phyloP scores from a whole-genome alignment of 2,888 invertebrate genomes.

The Bruchidius siliquastri region DNA sequence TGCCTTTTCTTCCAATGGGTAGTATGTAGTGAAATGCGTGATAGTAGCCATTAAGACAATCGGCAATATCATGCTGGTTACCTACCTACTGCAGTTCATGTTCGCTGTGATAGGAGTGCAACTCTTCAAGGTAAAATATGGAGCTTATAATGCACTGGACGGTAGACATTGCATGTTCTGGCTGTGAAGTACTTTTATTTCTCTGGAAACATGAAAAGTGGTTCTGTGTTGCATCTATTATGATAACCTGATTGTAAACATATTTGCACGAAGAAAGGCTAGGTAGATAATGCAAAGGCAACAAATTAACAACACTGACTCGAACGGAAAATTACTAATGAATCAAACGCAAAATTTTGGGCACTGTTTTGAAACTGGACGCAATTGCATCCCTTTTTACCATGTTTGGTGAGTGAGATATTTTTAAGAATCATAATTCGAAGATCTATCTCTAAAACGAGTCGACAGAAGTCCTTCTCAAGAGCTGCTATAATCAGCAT shows the following conservation, averaged over 20 bases:
- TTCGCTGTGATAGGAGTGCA: slow-evolving; percentile 99
- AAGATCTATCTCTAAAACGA: too few species aligned
- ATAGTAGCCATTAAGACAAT: slow-evolving; percentile 98
- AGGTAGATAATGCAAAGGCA: background rate
- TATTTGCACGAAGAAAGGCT: background rate
- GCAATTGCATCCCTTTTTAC: too few species aligned
- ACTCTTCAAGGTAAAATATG: slow-evolving; percentile 89
- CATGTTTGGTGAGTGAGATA: too few species aligned
- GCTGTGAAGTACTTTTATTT: slow-evolving; percentile 11
- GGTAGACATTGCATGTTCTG: slow-evolving; percentile 44
- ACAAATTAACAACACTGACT: background rate
- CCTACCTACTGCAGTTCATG: slow-evolving; percentile 99
- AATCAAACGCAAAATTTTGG: background rate
- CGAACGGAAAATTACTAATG: background rate
- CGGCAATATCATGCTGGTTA: slow-evolving; percentile 99
- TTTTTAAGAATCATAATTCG: too few species aligned
- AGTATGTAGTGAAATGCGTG: slow-evolving; percentile 99
- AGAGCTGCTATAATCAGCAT: too few species aligned
- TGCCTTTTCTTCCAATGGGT: slow-evolving; percentile 41
- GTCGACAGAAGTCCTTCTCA: too few species aligned
- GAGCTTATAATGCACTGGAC: slow-evolving; percentile 39
- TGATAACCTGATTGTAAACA: background rate
- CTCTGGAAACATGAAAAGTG: background rate
- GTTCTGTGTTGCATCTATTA: background rate
- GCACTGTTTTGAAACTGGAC: background rate